Conservation (phyloP, 2,797 vertebrate genomes). For the Rhyacichthys aspro region DNA sequence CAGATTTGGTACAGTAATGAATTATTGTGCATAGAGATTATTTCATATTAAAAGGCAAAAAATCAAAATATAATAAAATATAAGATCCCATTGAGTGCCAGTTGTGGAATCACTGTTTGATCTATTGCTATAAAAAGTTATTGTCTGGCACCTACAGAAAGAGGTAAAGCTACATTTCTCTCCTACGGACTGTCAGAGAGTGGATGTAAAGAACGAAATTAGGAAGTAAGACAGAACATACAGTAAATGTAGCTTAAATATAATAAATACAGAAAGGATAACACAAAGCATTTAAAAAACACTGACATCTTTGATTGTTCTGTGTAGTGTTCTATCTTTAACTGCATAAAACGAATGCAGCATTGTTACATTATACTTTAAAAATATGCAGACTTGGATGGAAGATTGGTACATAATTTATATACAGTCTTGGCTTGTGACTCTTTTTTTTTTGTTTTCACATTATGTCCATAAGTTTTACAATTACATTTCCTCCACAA, state of each 20-base stretch:
- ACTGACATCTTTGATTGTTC: constrained; percentile 16
- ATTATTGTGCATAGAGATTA: constrained; percentile 14
- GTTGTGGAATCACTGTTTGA: constrained; percentile 50
- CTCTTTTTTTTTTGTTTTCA: no score
- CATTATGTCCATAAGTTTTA: no score
- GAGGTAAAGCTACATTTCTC: constrained; percentile 91
- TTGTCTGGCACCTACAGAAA: constrained; percentile 85
- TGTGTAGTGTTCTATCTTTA: constrained; percentile 17
- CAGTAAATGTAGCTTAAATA: neutral
- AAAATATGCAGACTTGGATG: constrained; percentile 13
- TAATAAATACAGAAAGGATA: neutral
- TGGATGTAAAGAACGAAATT: no score
- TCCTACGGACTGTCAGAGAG: neutral
- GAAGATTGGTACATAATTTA: constrained; percentile 34
- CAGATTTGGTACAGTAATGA: constrained; percentile 28
- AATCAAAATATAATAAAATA: constrained; percentile 8
- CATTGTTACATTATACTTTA: constrained; percentile 11
- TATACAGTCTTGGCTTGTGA: constrained; percentile 17
- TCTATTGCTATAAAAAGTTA: constrained; percentile 73
- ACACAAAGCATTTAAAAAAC: neutral
- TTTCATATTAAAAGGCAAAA: constrained; percentile 26
- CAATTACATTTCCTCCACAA: neutral
- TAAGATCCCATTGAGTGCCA: constrained; percentile 66
- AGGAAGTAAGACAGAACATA: neutral
- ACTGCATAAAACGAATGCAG: constrained; percentile 7